Evolutionary conservation across 2,113 vertebrate genomes (phyloP).

Genomic region (Gobiocypris rarus): DNA sequence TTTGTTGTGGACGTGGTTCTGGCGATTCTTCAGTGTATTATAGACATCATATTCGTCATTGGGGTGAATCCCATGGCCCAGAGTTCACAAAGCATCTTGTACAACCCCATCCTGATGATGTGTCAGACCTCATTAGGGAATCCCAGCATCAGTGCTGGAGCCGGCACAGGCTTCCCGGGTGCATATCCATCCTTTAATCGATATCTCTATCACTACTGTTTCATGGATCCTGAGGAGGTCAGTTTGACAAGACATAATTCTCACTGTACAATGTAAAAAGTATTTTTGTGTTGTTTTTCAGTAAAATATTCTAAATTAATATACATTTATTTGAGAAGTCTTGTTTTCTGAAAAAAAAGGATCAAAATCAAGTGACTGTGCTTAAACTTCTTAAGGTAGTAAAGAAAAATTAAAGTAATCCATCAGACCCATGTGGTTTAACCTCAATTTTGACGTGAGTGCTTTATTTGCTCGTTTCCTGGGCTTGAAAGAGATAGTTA

Average conservation of each 20-base stretch:
- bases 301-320: background rate
- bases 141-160: constrained; percentile 68
- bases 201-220: constrained; percentile 88
- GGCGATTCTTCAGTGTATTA: constrained; percentile 83
- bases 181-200: constrained; percentile 77
- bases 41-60: constrained; percentile 86
- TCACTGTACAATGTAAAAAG: background rate
- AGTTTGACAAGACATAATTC: constrained; percentile 7
- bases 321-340: no score
- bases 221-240: constrained; percentile 88
- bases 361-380: no score
- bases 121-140: constrained; percentile 77
- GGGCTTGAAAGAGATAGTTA: no score
- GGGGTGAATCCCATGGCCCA: constrained; percentile 87
- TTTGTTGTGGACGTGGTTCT: constrained; percentile 77
- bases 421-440: no score
- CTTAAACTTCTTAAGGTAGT: no score
- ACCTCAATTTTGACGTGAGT: no score
- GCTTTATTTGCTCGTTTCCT: no score
- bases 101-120: constrained; percentile 82
- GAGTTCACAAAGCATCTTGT: constrained; percentile 80
- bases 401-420: no score
- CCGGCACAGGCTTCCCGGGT: constrained; percentile 61
- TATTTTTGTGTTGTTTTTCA: background rate
- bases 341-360: no score